Evolutionary conservation across 2,797 vertebrate species (phyloP).

Genomic region (Orientallactaga sibirica): DNA sequence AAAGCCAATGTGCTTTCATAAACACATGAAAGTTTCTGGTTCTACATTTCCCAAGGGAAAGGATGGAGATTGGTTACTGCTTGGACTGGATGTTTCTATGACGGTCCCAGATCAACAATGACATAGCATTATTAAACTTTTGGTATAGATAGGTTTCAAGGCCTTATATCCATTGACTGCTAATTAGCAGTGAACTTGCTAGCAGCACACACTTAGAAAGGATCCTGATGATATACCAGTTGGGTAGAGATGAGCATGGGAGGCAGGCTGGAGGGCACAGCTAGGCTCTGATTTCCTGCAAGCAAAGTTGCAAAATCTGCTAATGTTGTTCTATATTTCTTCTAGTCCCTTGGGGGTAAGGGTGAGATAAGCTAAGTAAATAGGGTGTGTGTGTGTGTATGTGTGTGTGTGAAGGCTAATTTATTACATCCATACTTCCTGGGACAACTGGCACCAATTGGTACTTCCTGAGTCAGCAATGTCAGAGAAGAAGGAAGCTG

Average conservation of each 20-base stretch:
- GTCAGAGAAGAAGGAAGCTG: background rate
- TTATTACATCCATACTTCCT: background rate
- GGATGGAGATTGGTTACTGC: background rate
- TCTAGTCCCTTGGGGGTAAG: background rate
- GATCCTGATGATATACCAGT: background rate
- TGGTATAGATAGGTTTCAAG: background rate
- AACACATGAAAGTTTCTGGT: background rate
- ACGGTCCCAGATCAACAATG: background rate
- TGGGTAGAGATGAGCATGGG: background rate
- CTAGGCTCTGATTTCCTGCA: conserved; percentile 6
- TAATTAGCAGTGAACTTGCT: background rate
- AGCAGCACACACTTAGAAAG: background rate
- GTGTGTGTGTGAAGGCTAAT: background rate
- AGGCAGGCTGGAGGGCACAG: background rate
- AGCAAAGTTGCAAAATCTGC: background rate
- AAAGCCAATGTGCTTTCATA: background rate
- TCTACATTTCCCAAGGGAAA: conserved; percentile 23
- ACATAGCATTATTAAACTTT: background rate
- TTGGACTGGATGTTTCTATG: background rate
- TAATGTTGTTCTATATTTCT: background rate
- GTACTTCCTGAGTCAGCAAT: conserved; percentile 40
- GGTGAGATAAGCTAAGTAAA: conserved; percentile 13
- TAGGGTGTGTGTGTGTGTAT: background rate
- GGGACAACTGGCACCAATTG: background rate
- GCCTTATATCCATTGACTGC: background rate